Conservation (phyloP, 1,140 invertebrate species). For the Frieseomelitta varia region DNA sequence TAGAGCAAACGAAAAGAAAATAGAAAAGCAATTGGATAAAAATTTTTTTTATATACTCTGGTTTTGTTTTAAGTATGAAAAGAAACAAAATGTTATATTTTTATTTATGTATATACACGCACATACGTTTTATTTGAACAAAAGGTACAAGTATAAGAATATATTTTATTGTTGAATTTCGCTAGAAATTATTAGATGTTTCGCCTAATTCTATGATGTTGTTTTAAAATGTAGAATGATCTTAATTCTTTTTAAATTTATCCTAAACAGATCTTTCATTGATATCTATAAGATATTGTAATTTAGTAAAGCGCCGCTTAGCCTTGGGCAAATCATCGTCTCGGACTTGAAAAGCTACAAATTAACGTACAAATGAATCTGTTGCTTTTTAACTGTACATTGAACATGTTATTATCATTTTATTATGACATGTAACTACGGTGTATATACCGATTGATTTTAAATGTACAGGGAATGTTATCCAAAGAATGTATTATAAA, state of each 20-base stretch:
- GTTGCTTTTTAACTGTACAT: slow-evolving; percentile 3
- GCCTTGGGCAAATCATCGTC: background rate
- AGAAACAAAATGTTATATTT: background rate
- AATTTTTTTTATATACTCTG: background rate
- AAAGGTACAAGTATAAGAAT: background rate
- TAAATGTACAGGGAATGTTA: slow-evolving; percentile 13
- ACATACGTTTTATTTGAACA: background rate
- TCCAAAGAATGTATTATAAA: slow-evolving; percentile 52
- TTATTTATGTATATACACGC: background rate
- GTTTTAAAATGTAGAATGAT: background rate
- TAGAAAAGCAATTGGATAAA: background rate
- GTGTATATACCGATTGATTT: slow-evolving; percentile 45
- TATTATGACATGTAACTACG: slow-evolving; percentile 2
- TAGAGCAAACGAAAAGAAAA: background rate
- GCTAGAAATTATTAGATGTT: background rate
- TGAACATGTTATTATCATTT: slow-evolving; percentile 14
- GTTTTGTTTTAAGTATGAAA: background rate
- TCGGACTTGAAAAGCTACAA: background rate
- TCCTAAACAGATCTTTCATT: background rate
- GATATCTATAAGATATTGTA: too few relatives aligned
- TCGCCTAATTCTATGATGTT: background rate
- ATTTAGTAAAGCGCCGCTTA: background rate
- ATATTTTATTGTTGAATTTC: background rate
- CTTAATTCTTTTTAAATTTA: background rate
- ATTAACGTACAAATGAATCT: background rate